Conservation (phyloP, 2,888 invertebrate species). For the Luffia ferchaultella region DNA sequence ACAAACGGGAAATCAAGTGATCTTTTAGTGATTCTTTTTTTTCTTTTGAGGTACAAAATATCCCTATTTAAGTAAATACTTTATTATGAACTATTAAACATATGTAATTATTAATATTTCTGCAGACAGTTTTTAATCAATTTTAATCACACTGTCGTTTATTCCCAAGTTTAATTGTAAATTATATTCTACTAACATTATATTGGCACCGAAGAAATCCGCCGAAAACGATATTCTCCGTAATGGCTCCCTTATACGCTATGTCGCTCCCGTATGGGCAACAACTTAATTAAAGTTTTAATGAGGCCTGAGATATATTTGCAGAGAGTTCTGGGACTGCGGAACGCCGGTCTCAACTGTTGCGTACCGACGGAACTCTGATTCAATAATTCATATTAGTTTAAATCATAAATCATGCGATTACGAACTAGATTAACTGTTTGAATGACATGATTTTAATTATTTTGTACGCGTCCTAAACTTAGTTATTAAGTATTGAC, state of each 20-base stretch:
- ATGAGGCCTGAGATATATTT: constrained; percentile 34
- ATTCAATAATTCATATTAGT: constrained; percentile 7
- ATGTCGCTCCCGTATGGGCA: constrained; percentile 24
- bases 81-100: too few species aligned
- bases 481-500: too few species aligned
- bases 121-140: too few species aligned
- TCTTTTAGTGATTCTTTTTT: too few species aligned
- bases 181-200: background rate
- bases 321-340: constrained; percentile 5
- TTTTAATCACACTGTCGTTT: too few species aligned
- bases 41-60: too few species aligned
- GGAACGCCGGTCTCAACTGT: constrained; percentile 1
- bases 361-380: constrained; percentile 2
- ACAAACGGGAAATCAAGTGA: too few species aligned
- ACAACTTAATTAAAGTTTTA: constrained; percentile 58
- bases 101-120: too few species aligned
- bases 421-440: too few species aligned
- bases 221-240: background rate
- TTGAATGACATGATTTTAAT: too few species aligned
- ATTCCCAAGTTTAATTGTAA: background rate
- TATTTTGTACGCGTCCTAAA: too few species aligned
- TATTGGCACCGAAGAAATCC: background rate
- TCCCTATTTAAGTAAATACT: too few species aligned
- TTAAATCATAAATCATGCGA: constrained; percentile 1
- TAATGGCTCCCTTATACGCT: constrained; percentile 1